phyloP scores from a whole-genome alignment of 2,797 vertebrate species.

The Spinibarbus caldwelli region DNA sequence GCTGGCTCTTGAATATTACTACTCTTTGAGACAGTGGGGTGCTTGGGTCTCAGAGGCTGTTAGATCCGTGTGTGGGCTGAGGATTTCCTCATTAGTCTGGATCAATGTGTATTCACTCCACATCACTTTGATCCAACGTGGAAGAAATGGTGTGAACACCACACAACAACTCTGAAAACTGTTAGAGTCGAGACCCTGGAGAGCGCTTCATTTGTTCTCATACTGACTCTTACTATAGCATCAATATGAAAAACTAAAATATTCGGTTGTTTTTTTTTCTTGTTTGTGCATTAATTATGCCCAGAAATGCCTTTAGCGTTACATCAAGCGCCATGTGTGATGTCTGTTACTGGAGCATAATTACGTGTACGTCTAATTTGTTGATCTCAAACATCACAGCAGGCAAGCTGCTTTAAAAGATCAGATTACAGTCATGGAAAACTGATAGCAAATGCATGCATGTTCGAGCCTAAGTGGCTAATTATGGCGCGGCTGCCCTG shows the following conservation, averaged over 20 bases:
- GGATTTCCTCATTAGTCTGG: conserved; percentile 61
- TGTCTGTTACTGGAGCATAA: conserved; percentile 37
- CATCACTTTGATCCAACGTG: conserved; percentile 61
- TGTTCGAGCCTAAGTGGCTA: conserved; percentile 70
- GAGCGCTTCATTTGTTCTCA: conserved; percentile 52
- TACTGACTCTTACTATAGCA: neutral
- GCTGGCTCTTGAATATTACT: conserved; percentile 17
- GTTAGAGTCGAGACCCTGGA: conserved; percentile 46
- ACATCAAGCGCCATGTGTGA: neutral
- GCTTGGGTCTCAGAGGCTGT: conserved; percentile 31
- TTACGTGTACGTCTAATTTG: conserved; percentile 53
- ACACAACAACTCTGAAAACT: conserved; percentile 50
- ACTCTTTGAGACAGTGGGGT: neutral
- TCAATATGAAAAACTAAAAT: conserved; percentile 45
- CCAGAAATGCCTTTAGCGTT: neutral
- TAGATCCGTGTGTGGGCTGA: conserved; percentile 58
- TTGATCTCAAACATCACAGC: conserved; percentile 44
- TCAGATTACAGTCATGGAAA: conserved; percentile 61
- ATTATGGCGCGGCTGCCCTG: conserved; percentile 79
- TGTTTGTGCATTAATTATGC: neutral
- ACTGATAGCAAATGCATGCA: conserved; percentile 60
- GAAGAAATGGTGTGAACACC: conserved; percentile 53
- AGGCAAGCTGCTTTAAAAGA: conserved; percentile 59
- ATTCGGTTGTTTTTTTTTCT: neutral
- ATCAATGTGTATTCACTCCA: conserved; percentile 61